A percentile compares a stretch with the other conserved stretches of the same genome.
phyloP scores from a whole-genome alignment of 2,888 invertebrate genomes.

The Archips crataeganus region DNA sequence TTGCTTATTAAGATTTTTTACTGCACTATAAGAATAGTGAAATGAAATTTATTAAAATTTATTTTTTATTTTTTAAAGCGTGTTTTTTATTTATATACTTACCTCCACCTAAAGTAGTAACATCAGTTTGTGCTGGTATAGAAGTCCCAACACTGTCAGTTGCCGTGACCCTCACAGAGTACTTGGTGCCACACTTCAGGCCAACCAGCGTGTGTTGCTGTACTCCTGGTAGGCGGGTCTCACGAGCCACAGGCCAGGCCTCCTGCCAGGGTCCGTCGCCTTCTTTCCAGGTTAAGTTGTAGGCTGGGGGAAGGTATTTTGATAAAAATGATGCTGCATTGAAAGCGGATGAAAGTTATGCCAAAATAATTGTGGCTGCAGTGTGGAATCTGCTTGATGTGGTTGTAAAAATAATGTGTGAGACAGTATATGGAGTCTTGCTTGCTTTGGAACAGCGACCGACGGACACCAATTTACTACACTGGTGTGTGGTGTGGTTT shows the following conservation, averaged over 20 bases:
- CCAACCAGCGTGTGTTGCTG: conserved; percentile 89
- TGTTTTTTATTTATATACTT: conserved; percentile 46
- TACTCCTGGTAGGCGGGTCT: conserved; percentile 82
- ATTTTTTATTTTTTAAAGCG: too few species aligned
- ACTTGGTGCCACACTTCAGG: conserved; percentile 93
- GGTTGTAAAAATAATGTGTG: too few species aligned
- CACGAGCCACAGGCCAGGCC: conserved; percentile 87
- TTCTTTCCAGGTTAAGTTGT: conserved; percentile 82
- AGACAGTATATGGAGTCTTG: too few species aligned
- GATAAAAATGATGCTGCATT: neutral
- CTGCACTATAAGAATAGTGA: too few species aligned
- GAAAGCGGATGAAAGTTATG: too few species aligned
- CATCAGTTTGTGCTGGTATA: conserved; percentile 86
- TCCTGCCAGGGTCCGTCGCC: conserved; percentile 82
- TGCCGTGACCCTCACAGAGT: conserved; percentile 92
- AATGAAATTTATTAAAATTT: too few species aligned
- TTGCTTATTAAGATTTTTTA: too few species aligned
- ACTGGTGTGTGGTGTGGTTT: too few species aligned
- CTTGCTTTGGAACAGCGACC: too few species aligned
- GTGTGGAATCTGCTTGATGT: too few species aligned
- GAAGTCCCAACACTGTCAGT: conserved; percentile 94
- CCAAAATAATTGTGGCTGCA: too few species aligned
- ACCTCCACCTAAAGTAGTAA: conserved; percentile 87
- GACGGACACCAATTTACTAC: too few species aligned
- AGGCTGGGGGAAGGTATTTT: conserved; percentile 62